Evolutionary conservation across 2,797 vertebrate species (phyloP).

Genomic region (Paguma larvata): DNA sequence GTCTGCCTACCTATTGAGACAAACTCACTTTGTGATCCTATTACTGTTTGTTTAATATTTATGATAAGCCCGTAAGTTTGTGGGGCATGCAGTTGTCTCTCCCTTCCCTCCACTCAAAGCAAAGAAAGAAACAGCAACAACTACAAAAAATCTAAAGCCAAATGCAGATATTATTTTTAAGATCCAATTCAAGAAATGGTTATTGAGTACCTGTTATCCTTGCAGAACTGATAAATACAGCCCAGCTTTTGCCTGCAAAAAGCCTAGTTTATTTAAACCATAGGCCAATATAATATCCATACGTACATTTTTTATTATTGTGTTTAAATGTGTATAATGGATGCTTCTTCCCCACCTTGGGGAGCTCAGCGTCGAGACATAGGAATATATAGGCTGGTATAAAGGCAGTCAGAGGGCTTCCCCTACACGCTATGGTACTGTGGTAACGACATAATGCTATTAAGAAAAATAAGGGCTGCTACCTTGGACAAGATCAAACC

Average conservation of each 20-base stretch:
- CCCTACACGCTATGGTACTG: background rate
- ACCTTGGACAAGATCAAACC: slow-evolving; percentile 50
- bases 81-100: background rate
- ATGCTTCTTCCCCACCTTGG: background rate
- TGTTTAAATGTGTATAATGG: background rate
- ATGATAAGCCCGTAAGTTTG: background rate
- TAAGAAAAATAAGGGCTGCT: background rate
- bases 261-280: slow-evolving; percentile 40
- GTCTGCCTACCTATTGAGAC: background rate
- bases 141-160: background rate
- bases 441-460: background rate
- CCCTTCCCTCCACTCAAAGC: background rate
- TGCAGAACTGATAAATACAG: background rate
- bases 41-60: background rate
- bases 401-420: background rate
- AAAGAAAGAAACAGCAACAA: background rate
- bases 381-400: background rate
- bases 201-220: background rate
- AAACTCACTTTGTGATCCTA: background rate
- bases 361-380: background rate
- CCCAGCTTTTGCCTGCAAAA: background rate
- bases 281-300: background rate
- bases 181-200: slow-evolving; percentile 32
- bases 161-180: background rate
- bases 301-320: background rate